These are phyloP conservation scores for Sepioteuthis lessoniana DNA, from an alignment of 2,888 invertebrate genomes.

Conservation along the genomic window DNA sequence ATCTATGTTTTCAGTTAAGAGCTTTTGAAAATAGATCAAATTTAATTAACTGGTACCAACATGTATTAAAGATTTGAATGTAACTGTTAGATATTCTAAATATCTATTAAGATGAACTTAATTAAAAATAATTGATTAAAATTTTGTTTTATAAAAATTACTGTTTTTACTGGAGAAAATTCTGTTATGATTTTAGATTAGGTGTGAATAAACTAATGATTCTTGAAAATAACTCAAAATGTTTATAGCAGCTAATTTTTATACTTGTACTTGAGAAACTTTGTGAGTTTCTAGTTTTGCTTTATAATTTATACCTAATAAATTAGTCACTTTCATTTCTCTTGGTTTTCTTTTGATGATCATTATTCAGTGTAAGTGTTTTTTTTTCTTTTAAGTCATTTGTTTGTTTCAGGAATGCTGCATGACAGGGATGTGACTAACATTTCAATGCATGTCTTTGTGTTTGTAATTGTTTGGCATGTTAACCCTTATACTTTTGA, in stretches of 20 bases:
- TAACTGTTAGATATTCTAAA: too few species aligned
- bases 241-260: too few species aligned
- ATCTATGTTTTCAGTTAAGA: too few species aligned
- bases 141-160: too few species aligned
- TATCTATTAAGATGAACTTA: too few species aligned
- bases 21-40: too few species aligned
- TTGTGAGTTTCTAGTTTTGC: neutral
- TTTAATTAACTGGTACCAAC: too few species aligned
- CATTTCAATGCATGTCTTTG: neutral
- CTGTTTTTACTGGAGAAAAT: neutral
- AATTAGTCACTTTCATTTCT: neutral
- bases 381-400: neutral
- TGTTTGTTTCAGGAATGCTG: neutral
- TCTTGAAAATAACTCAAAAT: too few species aligned
- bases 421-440: neutral
- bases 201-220: neutral
- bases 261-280: neutral
- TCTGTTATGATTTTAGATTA: neutral
- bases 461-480: neutral
- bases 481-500: neutral
- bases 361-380: neutral
- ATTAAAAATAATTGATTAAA: too few species aligned
- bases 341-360: neutral
- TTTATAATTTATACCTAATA: neutral
- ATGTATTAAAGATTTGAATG: too few species aligned